phyloP scores from a whole-genome alignment of 2,888 invertebrate species.

The Miltochrista miniata region DNA sequence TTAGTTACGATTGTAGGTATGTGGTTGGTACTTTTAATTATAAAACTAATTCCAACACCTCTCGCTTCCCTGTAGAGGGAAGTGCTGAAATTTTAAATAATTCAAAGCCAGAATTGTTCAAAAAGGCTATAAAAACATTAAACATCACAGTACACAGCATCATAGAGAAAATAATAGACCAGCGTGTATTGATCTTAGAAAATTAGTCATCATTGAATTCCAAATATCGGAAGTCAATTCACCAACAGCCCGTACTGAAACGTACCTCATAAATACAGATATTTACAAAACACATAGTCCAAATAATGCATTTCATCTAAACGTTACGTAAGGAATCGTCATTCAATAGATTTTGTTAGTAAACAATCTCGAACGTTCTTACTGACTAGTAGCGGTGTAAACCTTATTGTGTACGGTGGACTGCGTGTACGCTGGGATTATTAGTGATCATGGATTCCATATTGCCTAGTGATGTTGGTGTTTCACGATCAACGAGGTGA shows the following conservation, averaged over 20 bases:
- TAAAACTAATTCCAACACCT: too few relatives aligned
- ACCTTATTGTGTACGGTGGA: neutral
- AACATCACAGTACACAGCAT: too few relatives aligned
- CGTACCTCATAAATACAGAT: constrained; percentile 15
- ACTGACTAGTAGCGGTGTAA: neutral
- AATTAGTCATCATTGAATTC: neutral
- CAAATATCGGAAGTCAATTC: neutral
- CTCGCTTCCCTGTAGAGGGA: too few relatives aligned
- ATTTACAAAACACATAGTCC: constrained; percentile 31
- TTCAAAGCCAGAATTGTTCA: too few relatives aligned
- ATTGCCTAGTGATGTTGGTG: neutral
- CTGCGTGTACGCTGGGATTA: neutral
- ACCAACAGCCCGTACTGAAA: neutral
- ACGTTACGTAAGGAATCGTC: constrained; percentile 18
- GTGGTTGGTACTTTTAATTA: too few relatives aligned
- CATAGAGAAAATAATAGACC: too few relatives aligned
- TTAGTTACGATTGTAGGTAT: too few relatives aligned
- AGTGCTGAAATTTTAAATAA: too few relatives aligned
- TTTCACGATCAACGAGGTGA: neutral
- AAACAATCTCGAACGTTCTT: constrained; percentile 13
- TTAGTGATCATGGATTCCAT: neutral
- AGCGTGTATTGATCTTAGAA: neutral
- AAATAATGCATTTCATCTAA: constrained; percentile 24
- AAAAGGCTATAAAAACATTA: too few relatives aligned
- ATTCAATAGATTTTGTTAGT: constrained; percentile 26